Percentiles rank a stretch among this genome's conserved stretches.
These are phyloP conservation scores for Apocheima hispidaria DNA, from an alignment of 2,888 invertebrate species.

Conservation along the genomic window DNA sequence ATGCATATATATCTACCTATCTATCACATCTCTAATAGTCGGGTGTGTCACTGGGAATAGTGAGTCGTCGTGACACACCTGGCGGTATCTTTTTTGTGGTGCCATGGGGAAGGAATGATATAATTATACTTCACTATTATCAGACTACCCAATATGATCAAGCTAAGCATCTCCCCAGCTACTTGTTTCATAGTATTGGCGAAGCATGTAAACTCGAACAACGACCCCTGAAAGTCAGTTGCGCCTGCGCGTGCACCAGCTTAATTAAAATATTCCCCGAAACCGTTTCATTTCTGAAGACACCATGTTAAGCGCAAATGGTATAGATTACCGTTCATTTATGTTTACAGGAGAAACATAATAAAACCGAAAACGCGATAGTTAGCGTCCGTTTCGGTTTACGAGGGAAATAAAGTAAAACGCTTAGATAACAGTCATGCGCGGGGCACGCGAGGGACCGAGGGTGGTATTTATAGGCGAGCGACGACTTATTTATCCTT, in stretches of 20 bases:
- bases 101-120: neutral
- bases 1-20: too few relatives aligned
- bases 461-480: conserved; percentile 65
- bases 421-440: conserved; percentile 51
- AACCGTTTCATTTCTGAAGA: conserved; percentile 25
- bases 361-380: conserved; percentile 26
- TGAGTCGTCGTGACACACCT: too few relatives aligned
- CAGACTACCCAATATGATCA: neutral
- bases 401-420: conserved; percentile 37
- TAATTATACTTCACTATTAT: neutral
- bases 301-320: conserved; percentile 18
- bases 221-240: neutral
- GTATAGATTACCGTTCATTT: conserved; percentile 10
- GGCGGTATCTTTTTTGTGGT: too few relatives aligned
- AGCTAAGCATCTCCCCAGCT: neutral
- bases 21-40: too few relatives aligned
- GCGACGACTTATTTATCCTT: conserved; percentile 26
- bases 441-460: conserved; percentile 64
- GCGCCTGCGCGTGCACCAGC: conserved; percentile 17
- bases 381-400: conserved; percentile 29
- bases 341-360: conserved; percentile 32
- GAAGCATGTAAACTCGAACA: neutral
- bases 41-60: too few relatives aligned
- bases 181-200: neutral
- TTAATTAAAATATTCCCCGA: conserved; percentile 39